These are phyloP conservation scores for Etheostoma perlongum DNA, from an alignment of 2,797 vertebrate genomes.

Conservation along the genomic window DNA sequence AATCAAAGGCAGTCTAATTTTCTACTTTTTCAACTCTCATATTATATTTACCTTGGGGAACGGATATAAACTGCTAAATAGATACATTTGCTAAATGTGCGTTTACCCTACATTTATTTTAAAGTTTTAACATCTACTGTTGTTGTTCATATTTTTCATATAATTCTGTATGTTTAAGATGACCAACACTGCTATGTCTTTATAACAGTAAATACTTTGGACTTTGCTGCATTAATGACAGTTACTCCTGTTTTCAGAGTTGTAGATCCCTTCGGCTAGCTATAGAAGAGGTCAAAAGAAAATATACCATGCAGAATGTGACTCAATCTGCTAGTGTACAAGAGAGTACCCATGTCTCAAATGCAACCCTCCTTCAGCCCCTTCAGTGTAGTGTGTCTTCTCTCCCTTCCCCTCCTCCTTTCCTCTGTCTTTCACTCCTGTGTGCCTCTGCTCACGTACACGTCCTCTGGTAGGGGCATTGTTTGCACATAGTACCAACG, in stretches of 20 bases:
- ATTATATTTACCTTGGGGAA: not conserved
- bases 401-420: constrained; percentile 16
- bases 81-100: not conserved
- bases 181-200: not conserved
- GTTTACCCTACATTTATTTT: not conserved
- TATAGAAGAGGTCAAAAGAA: constrained; percentile 18
- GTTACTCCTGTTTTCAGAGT: constrained; percentile 9
- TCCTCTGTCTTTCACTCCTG: constrained; percentile 52
- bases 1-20: not conserved
- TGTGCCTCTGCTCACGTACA: constrained; percentile 78
- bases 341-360: constrained; percentile 21
- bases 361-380: constrained; percentile 18
- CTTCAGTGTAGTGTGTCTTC: constrained; percentile 19
- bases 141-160: not conserved
- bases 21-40: not conserved
- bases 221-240: constrained; percentile 6
- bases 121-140: not conserved
- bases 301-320: constrained; percentile 7
- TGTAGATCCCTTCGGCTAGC: not conserved
- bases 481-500: constrained; percentile 61
- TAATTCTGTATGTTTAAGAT: not conserved
- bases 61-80: not conserved
- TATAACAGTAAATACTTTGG: not conserved
- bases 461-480: constrained; percentile 69
- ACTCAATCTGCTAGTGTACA: constrained; percentile 14